Conservation (phyloP, 2,888 invertebrate genomes). For the Agrotis exclamationis region DNA sequence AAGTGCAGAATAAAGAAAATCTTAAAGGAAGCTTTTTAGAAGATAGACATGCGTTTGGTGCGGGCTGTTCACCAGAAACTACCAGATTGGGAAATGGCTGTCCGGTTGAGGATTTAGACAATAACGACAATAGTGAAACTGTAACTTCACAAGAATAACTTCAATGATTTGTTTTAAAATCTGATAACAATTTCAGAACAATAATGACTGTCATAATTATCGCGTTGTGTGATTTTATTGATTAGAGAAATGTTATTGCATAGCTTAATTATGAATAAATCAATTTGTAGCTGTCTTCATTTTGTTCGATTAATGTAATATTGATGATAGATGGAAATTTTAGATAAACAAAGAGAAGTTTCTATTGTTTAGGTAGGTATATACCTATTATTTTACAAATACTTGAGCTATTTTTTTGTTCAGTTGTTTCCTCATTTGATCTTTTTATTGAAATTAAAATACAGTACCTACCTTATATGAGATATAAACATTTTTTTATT, state of each 20-base stretch:
- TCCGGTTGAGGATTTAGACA: background rate
- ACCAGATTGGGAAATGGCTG: background rate
- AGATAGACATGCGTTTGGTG: rapidly evolving
- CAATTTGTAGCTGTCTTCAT: background rate
- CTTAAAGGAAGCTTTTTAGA: background rate
- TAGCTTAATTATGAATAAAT: background rate
- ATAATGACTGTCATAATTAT: background rate
- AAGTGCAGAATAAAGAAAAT: background rate
- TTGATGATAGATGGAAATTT: too few species aligned
- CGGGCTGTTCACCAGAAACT: background rate
- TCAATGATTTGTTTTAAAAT: background rate
- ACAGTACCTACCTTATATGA: too few species aligned
- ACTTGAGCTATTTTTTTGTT: too few species aligned
- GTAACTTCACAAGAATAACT: too few species aligned
- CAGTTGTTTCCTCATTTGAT: too few species aligned
- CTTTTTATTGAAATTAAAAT: too few species aligned
- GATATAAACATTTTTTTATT: too few species aligned
- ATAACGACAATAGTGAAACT: too few species aligned
- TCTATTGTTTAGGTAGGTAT: too few species aligned
- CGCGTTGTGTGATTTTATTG: background rate
- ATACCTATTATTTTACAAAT: too few species aligned
- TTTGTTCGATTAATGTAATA: too few species aligned
- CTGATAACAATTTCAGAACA: background rate
- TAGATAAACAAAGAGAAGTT: too few species aligned
- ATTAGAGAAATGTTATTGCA: background rate